Conservation (phyloP, 2,113 vertebrate genomes). For the Panurus biarmicus region DNA sequence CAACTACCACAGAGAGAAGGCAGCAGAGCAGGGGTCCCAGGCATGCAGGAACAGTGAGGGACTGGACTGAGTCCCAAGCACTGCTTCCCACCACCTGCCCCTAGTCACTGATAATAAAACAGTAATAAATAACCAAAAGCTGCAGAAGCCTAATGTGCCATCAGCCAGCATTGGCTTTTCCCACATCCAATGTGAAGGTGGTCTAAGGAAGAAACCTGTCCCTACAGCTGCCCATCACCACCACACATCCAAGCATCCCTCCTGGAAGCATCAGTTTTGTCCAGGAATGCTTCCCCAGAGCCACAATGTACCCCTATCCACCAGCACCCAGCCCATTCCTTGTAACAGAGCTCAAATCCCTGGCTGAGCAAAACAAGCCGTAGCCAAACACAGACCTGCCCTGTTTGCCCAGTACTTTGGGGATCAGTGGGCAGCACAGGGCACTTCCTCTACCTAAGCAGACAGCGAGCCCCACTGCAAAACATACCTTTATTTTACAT, state of each 20-base stretch:
- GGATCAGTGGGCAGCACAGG: background rate
- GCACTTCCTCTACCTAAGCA: background rate
- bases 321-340: background rate
- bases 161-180: background rate
- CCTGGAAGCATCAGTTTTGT: background rate
- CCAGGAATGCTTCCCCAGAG: background rate
- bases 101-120: background rate
- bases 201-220: background rate
- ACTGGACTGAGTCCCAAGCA: background rate
- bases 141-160: background rate
- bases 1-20: background rate
- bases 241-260: background rate
- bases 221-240: background rate
- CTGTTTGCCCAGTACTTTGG: background rate
- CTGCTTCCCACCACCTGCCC: background rate
- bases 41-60: background rate
- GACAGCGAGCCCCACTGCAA: background rate
- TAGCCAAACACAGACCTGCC: background rate
- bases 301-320: background rate
- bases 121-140: background rate
- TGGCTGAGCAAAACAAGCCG: background rate
- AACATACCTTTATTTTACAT: conserved; percentile 15
- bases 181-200: background rate
- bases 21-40: background rate
- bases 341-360: background rate